Percentiles rank a stretch among this genome's conserved stretches.
Evolutionary conservation across 2,797 vertebrate species (phyloP).

Genomic region (Liasis olivaceus): DNA sequence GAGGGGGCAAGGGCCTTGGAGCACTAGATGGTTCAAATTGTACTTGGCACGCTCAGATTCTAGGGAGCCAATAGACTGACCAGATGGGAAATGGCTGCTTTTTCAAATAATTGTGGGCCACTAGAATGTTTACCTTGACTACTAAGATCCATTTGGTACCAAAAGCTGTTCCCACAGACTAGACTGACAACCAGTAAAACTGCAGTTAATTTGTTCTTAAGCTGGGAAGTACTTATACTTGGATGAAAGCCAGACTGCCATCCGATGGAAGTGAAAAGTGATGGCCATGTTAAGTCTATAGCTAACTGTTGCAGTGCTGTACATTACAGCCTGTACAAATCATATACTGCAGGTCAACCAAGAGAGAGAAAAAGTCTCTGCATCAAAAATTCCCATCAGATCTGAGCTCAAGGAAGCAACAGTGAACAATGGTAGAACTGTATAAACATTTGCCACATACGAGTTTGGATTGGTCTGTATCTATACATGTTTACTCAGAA

Average conservation of each 20-base stretch:
- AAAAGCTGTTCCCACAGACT: neutral
- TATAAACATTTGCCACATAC: too few relatives aligned
- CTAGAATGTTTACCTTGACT: neutral
- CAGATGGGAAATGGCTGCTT: neutral
- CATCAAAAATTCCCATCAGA: neutral
- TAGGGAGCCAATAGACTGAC: neutral
- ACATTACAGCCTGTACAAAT: neutral
- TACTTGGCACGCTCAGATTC: neutral
- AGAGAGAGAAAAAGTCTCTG: neutral
- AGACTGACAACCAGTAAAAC: neutral
- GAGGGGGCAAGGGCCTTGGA: constrained; percentile 7
- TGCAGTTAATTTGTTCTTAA: too few relatives aligned
- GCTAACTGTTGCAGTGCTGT: neutral
- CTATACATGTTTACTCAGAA: neutral
- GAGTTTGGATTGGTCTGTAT: too few relatives aligned
- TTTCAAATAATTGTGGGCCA: neutral
- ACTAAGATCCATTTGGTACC: neutral
- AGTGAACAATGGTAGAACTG: neutral
- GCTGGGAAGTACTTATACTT: too few relatives aligned
- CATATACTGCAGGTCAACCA: neutral
- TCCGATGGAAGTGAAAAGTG: neutral
- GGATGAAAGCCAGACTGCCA: neutral
- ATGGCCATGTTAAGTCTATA: neutral
- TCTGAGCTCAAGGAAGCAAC: neutral
- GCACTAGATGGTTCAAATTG: neutral